phyloP scores from a whole-genome alignment of 2,888 invertebrate genomes.

The Eretmocerus hayati region DNA sequence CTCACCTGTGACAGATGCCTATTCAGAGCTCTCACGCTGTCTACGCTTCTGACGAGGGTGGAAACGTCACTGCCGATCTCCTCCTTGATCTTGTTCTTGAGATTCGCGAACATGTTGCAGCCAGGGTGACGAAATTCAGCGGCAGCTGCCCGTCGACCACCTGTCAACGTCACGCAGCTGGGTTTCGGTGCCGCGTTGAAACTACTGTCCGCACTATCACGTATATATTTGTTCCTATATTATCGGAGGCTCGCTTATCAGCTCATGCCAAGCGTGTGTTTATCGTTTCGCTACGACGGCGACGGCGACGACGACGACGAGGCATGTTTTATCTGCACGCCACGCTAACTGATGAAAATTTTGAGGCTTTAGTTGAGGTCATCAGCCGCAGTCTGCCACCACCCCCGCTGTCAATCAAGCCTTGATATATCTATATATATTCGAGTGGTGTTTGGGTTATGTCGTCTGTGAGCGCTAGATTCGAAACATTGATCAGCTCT shows the following conservation, averaged over 20 bases:
- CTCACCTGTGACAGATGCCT: constrained; percentile 41
- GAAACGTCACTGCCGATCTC: constrained; percentile 78
- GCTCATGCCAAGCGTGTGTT: background rate
- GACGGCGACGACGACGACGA: background rate
- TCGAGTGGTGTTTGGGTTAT: too few species aligned
- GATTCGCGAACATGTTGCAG: constrained; percentile 68
- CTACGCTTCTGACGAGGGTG: constrained; percentile 42
- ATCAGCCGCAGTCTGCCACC: too few species aligned
- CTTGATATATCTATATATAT: too few species aligned
- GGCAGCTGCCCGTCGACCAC: constrained; percentile 19
- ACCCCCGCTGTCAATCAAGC: too few species aligned
- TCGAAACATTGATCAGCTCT: too few species aligned
- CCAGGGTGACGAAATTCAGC: background rate
- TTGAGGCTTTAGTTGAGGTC: too few species aligned
- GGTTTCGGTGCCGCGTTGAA: too few species aligned
- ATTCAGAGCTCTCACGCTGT: constrained; percentile 37
- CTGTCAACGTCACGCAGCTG: constrained; percentile 29
- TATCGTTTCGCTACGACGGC: background rate
- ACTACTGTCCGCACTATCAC: too few species aligned
- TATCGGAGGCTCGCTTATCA: background rate
- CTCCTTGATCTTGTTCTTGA: constrained; percentile 84
- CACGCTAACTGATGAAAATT: too few species aligned
- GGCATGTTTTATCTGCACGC: too few species aligned
- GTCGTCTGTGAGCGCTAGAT: too few species aligned
- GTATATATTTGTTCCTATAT: too few species aligned